Evolutionary conservation across 2,888 invertebrate genomes (phyloP), one percentile per base, ranked within the genome.

Genomic region (Lithosia quadra): DNA sequence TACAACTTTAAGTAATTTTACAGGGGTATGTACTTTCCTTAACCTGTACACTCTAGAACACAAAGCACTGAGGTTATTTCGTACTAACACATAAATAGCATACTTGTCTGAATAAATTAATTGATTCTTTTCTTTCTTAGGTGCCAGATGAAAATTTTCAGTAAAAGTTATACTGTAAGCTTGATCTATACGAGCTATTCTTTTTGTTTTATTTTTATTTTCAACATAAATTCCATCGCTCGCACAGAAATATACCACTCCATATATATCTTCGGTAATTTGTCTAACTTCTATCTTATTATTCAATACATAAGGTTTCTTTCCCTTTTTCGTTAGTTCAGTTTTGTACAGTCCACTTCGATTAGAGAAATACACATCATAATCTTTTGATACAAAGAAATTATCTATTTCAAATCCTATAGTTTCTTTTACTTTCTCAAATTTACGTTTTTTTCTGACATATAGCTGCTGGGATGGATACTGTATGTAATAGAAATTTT

Each of bases 151-250:
- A 33, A 43, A 65, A 3, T 33, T 34, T 13, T 36, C 21, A 11
- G 43, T 22, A 56, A 65, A 65, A 9, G 65, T 43, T 10, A 65
- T 43, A 28, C 65, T 56, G 9, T 28, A 57, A 21, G 33, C 21
- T 4, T 65, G 24, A 58, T 58, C 58, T 10, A 65, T 65, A 2
- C 58, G 15, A 0, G 65, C 65, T 28, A 65, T n/a, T 58, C 28
- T 65, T 21, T 49, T 65, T 21, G 58, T 24, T 13, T 9, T 21
- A 4, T 21, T 36, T 21, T 21, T 21, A 58, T 43, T 28, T 57
- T 58, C 57, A 3, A 58, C n/a, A 58, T 65, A 65, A 58, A 65
- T 49, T 13, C 65, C 65, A 58, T 65, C 65, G 1, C 56, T 65
- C 33, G 65, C 65, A 43, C 65, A 57, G 10, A 65, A 65, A 58